Evolutionary conservation across 2,888 invertebrate genomes (phyloP), one percentile per base, ranked within the genome.

Genomic region (Caenorhabditis angaria): DNA sequence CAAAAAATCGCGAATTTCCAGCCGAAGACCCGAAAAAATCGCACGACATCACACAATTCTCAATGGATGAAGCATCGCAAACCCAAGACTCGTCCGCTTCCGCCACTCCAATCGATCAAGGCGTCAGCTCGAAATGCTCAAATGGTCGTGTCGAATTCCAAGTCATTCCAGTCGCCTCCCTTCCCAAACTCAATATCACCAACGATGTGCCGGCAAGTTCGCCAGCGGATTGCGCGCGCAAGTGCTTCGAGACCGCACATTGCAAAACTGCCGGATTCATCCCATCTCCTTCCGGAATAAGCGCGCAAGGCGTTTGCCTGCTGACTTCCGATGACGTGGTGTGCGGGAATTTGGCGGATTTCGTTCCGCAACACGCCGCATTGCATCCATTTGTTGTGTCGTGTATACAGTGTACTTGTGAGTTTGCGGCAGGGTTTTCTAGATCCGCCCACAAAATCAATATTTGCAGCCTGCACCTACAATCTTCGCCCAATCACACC

Each of bases 171-270:
- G 86, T 86, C 1, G 81, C 79, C 20, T 71, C 72, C 41, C 73
- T 86, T 32, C 86, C 84, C 0, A 70, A 79, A 20, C 67, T 87
- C 27, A 85, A 87, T 62, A 80, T 87, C 61, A 84, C 84, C 41
- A 87, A 87, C 62, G 87, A 87, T 50, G 84, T 87, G 3, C 84
- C 83, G 0, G 86, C 87, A 0, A 73, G 76, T 28, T 81, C 84
- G 0, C 85, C 87, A 32, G 87, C 87, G 25, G 87, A 87, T 56
- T 87, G 87, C 61, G 87, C 87, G 0, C 71, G 78, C 32, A 85
- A 84, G 65, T 87, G 87, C 68, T 83, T 82, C 60, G 86, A 86
- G 56, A 77, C 74, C 32, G 83, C 78, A 27, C 78, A 80, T 51
- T 86, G 86, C 77, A 80, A 76, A 25, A 80, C 82, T 4, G 86